phyloP scores from a whole-genome alignment of 1,140 invertebrate genomes.

The Cotesia typhae region DNA sequence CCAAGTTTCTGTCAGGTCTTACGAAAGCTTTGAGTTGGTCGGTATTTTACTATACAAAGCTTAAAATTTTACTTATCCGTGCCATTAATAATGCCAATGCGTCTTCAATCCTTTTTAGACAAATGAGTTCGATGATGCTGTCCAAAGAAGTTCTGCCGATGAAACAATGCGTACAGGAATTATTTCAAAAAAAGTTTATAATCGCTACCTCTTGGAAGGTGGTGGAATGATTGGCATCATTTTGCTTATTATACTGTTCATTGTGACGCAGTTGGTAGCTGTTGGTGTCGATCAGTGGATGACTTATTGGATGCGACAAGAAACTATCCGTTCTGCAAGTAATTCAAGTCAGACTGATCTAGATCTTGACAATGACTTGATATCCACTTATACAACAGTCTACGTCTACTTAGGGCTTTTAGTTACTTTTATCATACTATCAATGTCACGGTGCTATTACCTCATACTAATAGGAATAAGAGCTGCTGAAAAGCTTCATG shows the following conservation, averaged over 20 bases:
- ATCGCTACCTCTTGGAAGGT: conserved; percentile 76
- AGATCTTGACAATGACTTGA: conserved; percentile 45
- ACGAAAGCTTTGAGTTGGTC: conserved; percentile 31
- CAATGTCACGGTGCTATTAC: conserved; percentile 70
- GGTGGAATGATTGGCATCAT: conserved; percentile 69
- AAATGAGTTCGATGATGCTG: conserved; percentile 11
- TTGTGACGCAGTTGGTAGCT: conserved; percentile 55
- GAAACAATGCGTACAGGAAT: conserved; percentile 65
- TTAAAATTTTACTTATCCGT: too few relatives aligned
- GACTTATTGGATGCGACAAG: conserved; percentile 73
- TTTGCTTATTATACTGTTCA: conserved; percentile 68
- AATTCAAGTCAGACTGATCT: conserved; percentile 48
- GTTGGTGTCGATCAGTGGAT: conserved; percentile 83
- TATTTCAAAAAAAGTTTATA: conserved; percentile 69
- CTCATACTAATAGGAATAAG: conserved; percentile 85
- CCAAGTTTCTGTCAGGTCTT: conserved; percentile 29
- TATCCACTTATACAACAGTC: conserved; percentile 48
- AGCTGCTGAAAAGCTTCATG: conserved; percentile 82
- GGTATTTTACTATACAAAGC: not conserved
- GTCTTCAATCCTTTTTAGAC: too few relatives aligned
- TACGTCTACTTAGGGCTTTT: conserved; percentile 62
- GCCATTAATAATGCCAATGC: too few relatives aligned
- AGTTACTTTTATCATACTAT: conserved; percentile 59
- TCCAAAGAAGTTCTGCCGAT: conserved; percentile 25
- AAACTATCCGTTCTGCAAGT: too few relatives aligned